Conservation (phyloP, 1,140 invertebrate species). For the Drosophila lowei region DNA sequence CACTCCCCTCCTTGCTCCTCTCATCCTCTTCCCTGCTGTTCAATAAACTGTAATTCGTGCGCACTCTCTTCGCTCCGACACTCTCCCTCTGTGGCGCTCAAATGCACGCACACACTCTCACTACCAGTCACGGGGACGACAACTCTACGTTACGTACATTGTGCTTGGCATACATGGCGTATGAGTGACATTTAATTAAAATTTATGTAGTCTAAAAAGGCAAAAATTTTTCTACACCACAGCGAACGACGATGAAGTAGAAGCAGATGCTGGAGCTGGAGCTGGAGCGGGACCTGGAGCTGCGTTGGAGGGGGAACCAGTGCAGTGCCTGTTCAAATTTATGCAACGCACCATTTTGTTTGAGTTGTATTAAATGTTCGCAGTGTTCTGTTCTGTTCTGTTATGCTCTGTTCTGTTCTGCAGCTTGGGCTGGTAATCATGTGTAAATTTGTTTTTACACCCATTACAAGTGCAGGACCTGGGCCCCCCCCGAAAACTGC, state of each 20-base stretch:
- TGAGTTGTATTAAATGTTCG: slow-evolving; percentile 78
- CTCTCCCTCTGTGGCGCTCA: slow-evolving; percentile 19
- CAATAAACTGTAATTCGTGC: slow-evolving; percentile 80
- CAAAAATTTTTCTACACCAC: slow-evolving; percentile 58
- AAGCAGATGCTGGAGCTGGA: slow-evolving; percentile 9
- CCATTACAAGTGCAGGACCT: slow-evolving; percentile 57
- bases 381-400: slow-evolving; percentile 15
- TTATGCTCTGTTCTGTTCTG: slow-evolving; percentile 51
- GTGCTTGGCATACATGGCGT: slow-evolving; percentile 73
- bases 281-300: slow-evolving; percentile 2
- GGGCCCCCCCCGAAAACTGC: slow-evolving; percentile 13
- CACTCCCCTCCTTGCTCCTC: background rate
- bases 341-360: slow-evolving; percentile 78
- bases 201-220: slow-evolving; percentile 78
- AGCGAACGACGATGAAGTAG: slow-evolving; percentile 11
- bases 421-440: slow-evolving; percentile 61
- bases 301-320: background rate
- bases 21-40: slow-evolving; percentile 45
- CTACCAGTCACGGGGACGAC: background rate
- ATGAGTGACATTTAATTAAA: slow-evolving; percentile 82
- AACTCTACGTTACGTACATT: slow-evolving; percentile 24
- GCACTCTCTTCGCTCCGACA: slow-evolving; percentile 28
- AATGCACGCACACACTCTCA: slow-evolving; percentile 45
- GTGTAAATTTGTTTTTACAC: slow-evolving; percentile 78
- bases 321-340: slow-evolving; percentile 64